Percentiles rank a stretch among this genome's conserved stretches.
Evolutionary conservation across 2,797 vertebrate species (phyloP).

Genomic region (Chelon labrosus): DNA sequence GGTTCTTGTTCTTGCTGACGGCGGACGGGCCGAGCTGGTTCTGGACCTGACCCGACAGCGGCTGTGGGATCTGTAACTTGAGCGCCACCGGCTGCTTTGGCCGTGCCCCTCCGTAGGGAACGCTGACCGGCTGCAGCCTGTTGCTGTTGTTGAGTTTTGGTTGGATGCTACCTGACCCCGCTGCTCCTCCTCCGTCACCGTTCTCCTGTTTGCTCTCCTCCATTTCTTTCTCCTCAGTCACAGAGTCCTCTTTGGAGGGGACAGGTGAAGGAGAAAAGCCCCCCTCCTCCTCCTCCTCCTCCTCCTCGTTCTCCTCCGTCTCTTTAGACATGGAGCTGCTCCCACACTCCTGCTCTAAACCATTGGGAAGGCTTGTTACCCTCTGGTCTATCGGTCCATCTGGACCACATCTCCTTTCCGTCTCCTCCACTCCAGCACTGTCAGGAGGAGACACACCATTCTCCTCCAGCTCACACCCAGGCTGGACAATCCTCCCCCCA

Average conservation of each 20-base stretch:
- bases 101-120: slow-evolving; percentile 94
- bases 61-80: slow-evolving; percentile 95
- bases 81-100: slow-evolving; percentile 96
- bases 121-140: slow-evolving; percentile 89
- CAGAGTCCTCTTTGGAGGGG: slow-evolving; percentile 97
- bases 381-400: slow-evolving; percentile 48
- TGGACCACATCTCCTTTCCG: slow-evolving; percentile 36
- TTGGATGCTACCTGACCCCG: slow-evolving; percentile 80
- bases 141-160: slow-evolving; percentile 85
- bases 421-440: slow-evolving; percentile 18
- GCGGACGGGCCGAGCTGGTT: slow-evolving; percentile 85
- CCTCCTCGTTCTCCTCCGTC: slow-evolving; percentile 12
- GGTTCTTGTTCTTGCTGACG: slow-evolving; percentile 94
- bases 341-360: slow-evolving; percentile 54
- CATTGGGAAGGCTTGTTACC: slow-evolving; percentile 63
- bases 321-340: slow-evolving; percentile 44
- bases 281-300: slow-evolving; percentile 33
- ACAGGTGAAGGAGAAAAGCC: slow-evolving; percentile 85
- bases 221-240: slow-evolving; percentile 98
- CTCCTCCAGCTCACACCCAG: slow-evolving; percentile 35
- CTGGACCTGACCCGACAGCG: slow-evolving; percentile 90
- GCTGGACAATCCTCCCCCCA: slow-evolving; percentile 24
- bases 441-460: slow-evolving; percentile 34
- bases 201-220: slow-evolving; percentile 98
- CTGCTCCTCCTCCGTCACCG: slow-evolving; percentile 82